A percentile compares a stretch with the other conserved stretches of the same genome.
Evolutionary conservation across 1,140 invertebrate genomes (phyloP).

Genomic region (Formica selysi): DNA sequence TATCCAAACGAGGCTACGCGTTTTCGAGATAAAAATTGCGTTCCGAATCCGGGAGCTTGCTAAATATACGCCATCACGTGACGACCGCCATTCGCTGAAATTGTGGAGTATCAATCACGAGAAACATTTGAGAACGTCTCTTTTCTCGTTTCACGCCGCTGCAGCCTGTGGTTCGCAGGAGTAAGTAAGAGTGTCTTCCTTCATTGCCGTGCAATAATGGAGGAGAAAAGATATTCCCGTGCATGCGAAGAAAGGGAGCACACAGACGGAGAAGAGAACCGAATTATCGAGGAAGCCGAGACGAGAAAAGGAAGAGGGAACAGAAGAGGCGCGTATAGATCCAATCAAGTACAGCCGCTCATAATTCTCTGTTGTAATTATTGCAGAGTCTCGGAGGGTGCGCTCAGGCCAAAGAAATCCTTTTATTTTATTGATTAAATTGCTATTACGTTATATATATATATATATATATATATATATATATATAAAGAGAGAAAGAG

Average conservation of each 20-base stretch:
- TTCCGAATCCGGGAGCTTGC: not conserved
- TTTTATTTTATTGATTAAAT: slow-evolving; percentile 85
- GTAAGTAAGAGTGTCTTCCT: slow-evolving; percentile 16
- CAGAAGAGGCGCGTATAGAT: slow-evolving; percentile 80
- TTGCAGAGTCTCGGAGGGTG: slow-evolving; percentile 79
- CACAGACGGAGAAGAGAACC: slow-evolving; percentile 16
- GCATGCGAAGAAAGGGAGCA: slow-evolving; percentile 52
- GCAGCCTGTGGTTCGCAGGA: not conserved
- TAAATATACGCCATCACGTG: slow-evolving; percentile 17
- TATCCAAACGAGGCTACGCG: not conserved
- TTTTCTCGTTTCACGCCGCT: not conserved
- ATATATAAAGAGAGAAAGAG: no score
- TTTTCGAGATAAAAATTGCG: slow-evolving; percentile 16
- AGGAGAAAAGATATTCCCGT: slow-evolving; percentile 40
- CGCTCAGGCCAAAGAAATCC: slow-evolving; percentile 72
- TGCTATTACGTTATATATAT: slow-evolving; percentile 79
- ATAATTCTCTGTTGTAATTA: slow-evolving; percentile 85
- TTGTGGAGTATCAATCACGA: slow-evolving; percentile 37
- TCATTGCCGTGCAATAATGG: slow-evolving; percentile 30
- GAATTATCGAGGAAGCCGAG: slow-evolving; percentile 40
- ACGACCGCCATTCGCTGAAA: slow-evolving; percentile 19
- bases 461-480: no score
- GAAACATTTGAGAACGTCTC: slow-evolving; percentile 19
- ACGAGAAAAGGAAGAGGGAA: slow-evolving; percentile 27
- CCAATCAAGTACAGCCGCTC: slow-evolving; percentile 83